phyloP scores from a whole-genome alignment of 2,888 invertebrate species.

The Bombylius major region DNA sequence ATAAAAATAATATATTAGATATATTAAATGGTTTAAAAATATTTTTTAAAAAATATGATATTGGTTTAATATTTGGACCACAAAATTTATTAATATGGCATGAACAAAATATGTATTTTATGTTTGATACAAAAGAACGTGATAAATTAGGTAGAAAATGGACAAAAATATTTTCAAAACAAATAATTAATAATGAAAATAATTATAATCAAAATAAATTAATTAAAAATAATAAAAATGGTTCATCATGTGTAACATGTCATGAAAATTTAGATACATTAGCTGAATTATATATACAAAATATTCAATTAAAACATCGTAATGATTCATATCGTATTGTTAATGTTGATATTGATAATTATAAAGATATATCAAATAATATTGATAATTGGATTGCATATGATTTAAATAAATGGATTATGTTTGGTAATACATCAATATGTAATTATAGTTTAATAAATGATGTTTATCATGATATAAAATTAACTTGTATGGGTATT shows the following conservation, averaged over 20 bases:
- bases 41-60: conserved; percentile 30
- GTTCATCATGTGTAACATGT: conserved; percentile 34
- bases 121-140: conserved; percentile 38
- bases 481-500: conserved; percentile 11
- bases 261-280: conserved; percentile 28
- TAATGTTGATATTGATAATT: conserved; percentile 29
- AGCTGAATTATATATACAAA: conserved; percentile 30
- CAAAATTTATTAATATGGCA: conserved; percentile 34
- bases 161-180: conserved; percentile 12
- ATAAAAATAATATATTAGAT: neutral
- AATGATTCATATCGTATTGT: conserved; percentile 28
- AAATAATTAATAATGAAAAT: neutral
- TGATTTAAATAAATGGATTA: conserved; percentile 27
- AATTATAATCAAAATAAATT: neutral
- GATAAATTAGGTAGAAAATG: conserved; percentile 22
- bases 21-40: conserved; percentile 28
- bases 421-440: conserved; percentile 28
- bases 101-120: conserved; percentile 33
- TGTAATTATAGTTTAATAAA: conserved; percentile 10
- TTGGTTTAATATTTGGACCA: conserved; percentile 33
- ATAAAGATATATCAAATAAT: conserved; percentile 22
- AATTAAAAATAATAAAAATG: conserved; percentile 11
- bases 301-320: conserved; percentile 24
- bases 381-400: conserved; percentile 31
- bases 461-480: neutral